Evolutionary conservation across 1,140 invertebrate species (phyloP).

Genomic region (Dryas iulia): DNA sequence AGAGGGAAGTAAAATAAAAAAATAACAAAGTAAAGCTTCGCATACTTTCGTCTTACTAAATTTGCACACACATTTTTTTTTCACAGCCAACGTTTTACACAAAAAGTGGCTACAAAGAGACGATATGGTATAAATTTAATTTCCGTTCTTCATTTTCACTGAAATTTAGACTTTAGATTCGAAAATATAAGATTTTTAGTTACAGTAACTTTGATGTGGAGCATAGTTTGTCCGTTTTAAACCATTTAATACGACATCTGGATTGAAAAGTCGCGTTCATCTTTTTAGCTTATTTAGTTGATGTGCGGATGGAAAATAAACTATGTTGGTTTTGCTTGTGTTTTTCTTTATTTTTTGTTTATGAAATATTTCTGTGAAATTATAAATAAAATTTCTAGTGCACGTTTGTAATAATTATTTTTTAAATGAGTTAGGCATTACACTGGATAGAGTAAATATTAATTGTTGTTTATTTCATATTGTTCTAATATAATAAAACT

Average conservation of each 20-base stretch:
- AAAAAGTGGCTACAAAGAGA: conserved; percentile 25
- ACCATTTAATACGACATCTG: conserved; percentile 29
- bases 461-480: too few relatives aligned
- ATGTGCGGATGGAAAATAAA: not conserved
- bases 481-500: too few relatives aligned
- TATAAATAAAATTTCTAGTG: too few relatives aligned
- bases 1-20: not conserved
- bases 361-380: too few relatives aligned
- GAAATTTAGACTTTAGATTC: not conserved
- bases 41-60: conserved; percentile 42
- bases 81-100: conserved; percentile 18
- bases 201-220: not conserved
- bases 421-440: too few relatives aligned
- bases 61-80: conserved; percentile 53
- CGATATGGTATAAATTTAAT: conserved; percentile 22
- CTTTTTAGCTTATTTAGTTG: conserved; percentile 6
- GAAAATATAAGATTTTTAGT: not conserved
- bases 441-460: too few relatives aligned
- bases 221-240: conserved; percentile 16
- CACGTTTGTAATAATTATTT: too few relatives aligned
- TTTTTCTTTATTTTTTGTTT: too few relatives aligned
- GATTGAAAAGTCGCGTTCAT: not conserved
- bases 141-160: not conserved
- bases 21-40: conserved; percentile 6
- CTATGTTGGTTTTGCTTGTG: not conserved